phyloP scores from a whole-genome alignment of 2,888 invertebrate species.

The Sceliomorpha sp. region DNA sequence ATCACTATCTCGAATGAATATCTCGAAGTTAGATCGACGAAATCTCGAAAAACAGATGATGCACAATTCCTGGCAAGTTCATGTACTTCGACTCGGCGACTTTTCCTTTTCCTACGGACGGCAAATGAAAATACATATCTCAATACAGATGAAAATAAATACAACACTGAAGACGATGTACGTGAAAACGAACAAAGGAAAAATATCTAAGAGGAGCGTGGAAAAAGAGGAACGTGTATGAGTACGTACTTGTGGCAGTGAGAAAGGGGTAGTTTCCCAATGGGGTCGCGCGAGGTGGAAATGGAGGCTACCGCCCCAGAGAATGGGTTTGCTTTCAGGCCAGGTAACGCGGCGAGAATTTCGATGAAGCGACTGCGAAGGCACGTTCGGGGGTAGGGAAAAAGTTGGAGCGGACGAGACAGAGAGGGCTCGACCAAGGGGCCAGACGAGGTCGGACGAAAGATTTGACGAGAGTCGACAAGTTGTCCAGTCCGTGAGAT shows the following conservation, averaged over 20 bases:
- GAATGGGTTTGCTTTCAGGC: conserved; percentile 71
- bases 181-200: conserved; percentile 14
- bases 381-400: conserved; percentile 41
- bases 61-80: too few species aligned
- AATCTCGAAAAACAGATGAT: too few species aligned
- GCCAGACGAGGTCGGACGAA: conserved; percentile 43
- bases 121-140: too few species aligned
- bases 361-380: conserved; percentile 67
- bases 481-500: conserved; percentile 47
- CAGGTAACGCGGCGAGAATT: conserved; percentile 70
- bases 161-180: conserved; percentile 12
- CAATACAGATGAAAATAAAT: too few species aligned
- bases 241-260: conserved; percentile 41
- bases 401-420: conserved; percentile 46
- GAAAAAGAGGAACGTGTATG: conserved; percentile 42
- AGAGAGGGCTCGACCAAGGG: conserved; percentile 33
- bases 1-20: too few species aligned
- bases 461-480: conserved; percentile 51
- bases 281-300: conserved; percentile 52
- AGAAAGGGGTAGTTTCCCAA: conserved; percentile 47
- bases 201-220: conserved; percentile 25
- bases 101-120: too few species aligned
- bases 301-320: conserved; percentile 58
- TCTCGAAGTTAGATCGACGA: too few species aligned
- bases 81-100: too few species aligned